A percentile compares a stretch with the other conserved stretches of the same genome.
Conservation (phyloP, 2,888 invertebrate species). For the Diarsia brunnea region DNA sequence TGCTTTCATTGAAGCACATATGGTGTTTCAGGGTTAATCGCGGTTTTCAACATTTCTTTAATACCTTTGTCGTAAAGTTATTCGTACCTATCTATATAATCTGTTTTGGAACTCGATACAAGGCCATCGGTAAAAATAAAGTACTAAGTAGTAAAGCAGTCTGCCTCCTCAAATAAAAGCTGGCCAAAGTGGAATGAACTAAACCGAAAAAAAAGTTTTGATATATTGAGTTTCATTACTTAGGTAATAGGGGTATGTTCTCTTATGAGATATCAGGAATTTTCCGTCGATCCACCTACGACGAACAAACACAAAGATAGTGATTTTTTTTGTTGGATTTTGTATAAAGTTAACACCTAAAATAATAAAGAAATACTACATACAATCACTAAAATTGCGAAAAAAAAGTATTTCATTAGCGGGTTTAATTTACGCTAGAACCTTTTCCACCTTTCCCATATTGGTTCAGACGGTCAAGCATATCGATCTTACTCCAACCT, state of each 20-base stretch:
- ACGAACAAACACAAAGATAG: background rate
- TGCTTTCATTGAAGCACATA: slow-evolving; percentile 54
- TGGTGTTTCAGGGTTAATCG: slow-evolving; percentile 34
- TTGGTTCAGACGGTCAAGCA: slow-evolving; percentile 69
- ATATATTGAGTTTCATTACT: slow-evolving; percentile 15
- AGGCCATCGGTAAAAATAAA: slow-evolving; percentile 50
- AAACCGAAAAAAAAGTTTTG: slow-evolving; percentile 31
- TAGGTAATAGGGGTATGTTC: background rate
- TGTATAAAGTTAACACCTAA: background rate
- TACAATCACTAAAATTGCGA: background rate
- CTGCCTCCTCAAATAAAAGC: slow-evolving; percentile 37
- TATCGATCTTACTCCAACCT: slow-evolving; percentile 82
- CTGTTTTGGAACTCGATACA: slow-evolving; percentile 46
- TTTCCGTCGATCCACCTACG: background rate
- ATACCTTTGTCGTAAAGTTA: slow-evolving; percentile 55
- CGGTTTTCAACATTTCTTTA: slow-evolving; percentile 43
- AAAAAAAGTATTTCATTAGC: slow-evolving; percentile 17
- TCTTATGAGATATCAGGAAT: background rate
- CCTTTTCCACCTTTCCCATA: slow-evolving; percentile 64
- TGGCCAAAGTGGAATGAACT: slow-evolving; percentile 42
- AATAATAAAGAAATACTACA: background rate
- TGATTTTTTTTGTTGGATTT: background rate
- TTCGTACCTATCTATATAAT: slow-evolving; percentile 48
- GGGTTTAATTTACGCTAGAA: slow-evolving; percentile 53
- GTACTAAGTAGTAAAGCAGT: slow-evolving; percentile 8